Percentiles rank a stretch among this genome's conserved stretches.
Evolutionary conservation across 2,113 vertebrate species (phyloP).

Genomic region (Asarcornis scutulata): DNA sequence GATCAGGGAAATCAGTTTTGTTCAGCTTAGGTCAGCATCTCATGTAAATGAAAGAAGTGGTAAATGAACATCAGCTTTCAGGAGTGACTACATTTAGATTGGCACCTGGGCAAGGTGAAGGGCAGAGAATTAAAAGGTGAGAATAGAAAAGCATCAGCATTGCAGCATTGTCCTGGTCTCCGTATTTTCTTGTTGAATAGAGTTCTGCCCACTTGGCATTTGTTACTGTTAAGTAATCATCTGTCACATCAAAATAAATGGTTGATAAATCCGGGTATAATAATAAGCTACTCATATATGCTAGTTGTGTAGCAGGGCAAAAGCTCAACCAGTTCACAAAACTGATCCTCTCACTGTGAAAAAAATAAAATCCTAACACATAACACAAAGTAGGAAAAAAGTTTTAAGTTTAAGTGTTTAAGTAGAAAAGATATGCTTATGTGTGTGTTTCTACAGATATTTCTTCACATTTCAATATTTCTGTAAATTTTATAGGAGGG

Average conservation of each 20-base stretch:
- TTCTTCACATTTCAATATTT: background rate
- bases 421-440: background rate
- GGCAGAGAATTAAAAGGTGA: background rate
- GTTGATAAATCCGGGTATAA: background rate
- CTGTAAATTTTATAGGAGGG: background rate
- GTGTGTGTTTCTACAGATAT: background rate
- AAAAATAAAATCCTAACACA: background rate
- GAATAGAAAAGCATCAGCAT: background rate
- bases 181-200: background rate
- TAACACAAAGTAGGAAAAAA: background rate
- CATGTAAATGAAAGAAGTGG: background rate
- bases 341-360: background rate
- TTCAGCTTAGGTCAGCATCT: background rate
- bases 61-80: background rate
- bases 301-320: background rate
- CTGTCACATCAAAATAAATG: conserved; percentile 25
- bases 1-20: background rate
- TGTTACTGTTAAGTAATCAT: conserved; percentile 2
- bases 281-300: background rate
- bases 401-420: background rate
- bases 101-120: background rate
- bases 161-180: background rate
- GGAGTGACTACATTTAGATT: background rate
- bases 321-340: background rate
- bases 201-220: background rate